Evolutionary conservation across 2,113 vertebrate species (phyloP).

Genomic region (Poeciliopsis retropinna): DNA sequence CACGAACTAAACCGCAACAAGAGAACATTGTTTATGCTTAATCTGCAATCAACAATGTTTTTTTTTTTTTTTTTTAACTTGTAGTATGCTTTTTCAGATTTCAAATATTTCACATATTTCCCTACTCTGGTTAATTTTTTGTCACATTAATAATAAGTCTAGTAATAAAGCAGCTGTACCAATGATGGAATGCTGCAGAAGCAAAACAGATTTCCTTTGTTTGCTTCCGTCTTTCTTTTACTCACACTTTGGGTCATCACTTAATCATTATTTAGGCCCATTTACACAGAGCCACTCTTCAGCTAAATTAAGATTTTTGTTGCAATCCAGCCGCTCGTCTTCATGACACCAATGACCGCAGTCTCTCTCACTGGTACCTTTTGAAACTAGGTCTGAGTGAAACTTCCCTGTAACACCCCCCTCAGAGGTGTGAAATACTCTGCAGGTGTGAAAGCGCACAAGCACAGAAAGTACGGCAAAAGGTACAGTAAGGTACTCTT

Average conservation of each 20-base stretch:
- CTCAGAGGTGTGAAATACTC: too few species aligned
- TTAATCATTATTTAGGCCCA: too few species aligned
- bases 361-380: too few species aligned
- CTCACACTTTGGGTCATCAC: background rate
- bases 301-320: too few species aligned
- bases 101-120: constrained; percentile 31
- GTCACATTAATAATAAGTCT: constrained; percentile 27
- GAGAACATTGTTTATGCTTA: background rate
- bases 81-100: background rate
- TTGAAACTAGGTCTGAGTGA: too few species aligned
- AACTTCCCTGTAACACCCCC: too few species aligned
- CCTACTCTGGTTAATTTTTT: constrained; percentile 15
- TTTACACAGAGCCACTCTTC: too few species aligned
- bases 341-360: too few species aligned
- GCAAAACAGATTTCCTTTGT: background rate
- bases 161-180: constrained; percentile 1
- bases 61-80: constrained; percentile 10
- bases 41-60: background rate
- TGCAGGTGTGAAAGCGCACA: too few species aligned
- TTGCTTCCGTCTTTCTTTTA: background rate
- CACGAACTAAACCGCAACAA: background rate
- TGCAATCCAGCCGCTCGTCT: too few species aligned
- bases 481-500: too few species aligned
- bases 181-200: background rate
- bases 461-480: too few species aligned